Evolutionary conservation across 1,140 invertebrate species (phyloP).

Genomic region (Cydia amplana): DNA sequence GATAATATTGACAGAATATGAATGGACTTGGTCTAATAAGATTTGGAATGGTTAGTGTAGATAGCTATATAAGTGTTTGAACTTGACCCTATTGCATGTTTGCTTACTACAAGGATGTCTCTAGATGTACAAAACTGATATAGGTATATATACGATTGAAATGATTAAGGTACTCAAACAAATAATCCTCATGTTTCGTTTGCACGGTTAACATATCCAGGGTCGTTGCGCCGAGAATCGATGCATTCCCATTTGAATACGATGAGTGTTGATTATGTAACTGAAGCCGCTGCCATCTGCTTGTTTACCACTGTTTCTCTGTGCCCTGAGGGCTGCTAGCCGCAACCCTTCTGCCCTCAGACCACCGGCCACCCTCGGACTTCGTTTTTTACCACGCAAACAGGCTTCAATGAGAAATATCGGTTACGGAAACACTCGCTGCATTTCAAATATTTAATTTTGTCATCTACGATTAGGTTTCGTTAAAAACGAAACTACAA

Average conservation of each 20-base stretch:
- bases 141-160: background rate
- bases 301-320: conserved; percentile 63
- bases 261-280: conserved; percentile 74
- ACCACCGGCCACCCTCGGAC: conserved; percentile 69
- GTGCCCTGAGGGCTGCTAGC: conserved; percentile 50
- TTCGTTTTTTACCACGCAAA: conserved; percentile 72
- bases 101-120: background rate
- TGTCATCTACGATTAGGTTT: conserved; percentile 34
- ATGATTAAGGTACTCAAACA: background rate
- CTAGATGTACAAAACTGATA: background rate
- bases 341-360: conserved; percentile 60
- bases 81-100: background rate
- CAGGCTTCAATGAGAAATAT: conserved; percentile 74
- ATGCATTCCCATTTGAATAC: conserved; percentile 66
- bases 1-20: conserved; percentile 26
- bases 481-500: conserved; percentile 20
- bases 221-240: conserved; percentile 35
- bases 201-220: conserved; percentile 32
- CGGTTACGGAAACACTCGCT: conserved; percentile 73
- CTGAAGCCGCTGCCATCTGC: conserved; percentile 69
- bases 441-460: conserved; percentile 69
- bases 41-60: conserved; percentile 13
- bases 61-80: background rate
- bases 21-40: conserved; percentile 28
- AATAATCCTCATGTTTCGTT: conserved; percentile 32